Conservation (phyloP, 2,888 invertebrate species). For the Scelioninae gen. 1 region DNA sequence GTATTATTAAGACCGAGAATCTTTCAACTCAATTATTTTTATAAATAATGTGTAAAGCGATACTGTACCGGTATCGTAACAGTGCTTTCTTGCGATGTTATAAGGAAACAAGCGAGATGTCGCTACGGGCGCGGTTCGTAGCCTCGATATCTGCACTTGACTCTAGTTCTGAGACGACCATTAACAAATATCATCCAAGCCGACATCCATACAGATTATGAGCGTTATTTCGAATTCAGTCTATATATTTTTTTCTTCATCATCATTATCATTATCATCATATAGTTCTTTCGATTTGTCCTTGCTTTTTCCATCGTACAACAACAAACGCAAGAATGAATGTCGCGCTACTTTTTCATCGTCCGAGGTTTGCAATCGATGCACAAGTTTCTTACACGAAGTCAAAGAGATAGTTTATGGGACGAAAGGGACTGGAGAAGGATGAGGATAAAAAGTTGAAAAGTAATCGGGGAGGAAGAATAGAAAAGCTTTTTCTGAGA, state of each 20-base stretch:
- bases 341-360: slow-evolving; percentile 61
- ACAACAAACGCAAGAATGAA: slow-evolving; percentile 61
- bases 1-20: too few species aligned
- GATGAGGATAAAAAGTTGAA: slow-evolving; percentile 18
- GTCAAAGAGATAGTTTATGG: slow-evolving; percentile 41
- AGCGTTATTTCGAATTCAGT: slow-evolving; percentile 78
- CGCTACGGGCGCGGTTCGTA: too few species aligned
- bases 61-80: too few species aligned
- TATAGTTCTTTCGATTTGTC: slow-evolving; percentile 64
- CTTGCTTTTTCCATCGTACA: slow-evolving; percentile 65
- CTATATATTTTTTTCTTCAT: slow-evolving; percentile 69
- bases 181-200: slow-evolving; percentile 81
- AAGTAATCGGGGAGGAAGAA: slow-evolving; percentile 9
- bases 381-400: slow-evolving; percentile 61
- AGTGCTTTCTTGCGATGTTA: too few species aligned
- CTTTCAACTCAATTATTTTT: too few species aligned
- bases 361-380: slow-evolving; percentile 62
- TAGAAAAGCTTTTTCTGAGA: slow-evolving; percentile 15
- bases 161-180: slow-evolving; percentile 80
- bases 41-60: too few species aligned
- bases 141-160: slow-evolving; percentile 67
- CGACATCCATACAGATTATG: slow-evolving; percentile 79
- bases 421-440: slow-evolving; percentile 3
- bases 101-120: too few species aligned
- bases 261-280: slow-evolving; percentile 50